These are phyloP conservation scores for Hydrolagus colliei DNA, from an alignment of 2,797 vertebrate species.

Conservation along the genomic window DNA sequence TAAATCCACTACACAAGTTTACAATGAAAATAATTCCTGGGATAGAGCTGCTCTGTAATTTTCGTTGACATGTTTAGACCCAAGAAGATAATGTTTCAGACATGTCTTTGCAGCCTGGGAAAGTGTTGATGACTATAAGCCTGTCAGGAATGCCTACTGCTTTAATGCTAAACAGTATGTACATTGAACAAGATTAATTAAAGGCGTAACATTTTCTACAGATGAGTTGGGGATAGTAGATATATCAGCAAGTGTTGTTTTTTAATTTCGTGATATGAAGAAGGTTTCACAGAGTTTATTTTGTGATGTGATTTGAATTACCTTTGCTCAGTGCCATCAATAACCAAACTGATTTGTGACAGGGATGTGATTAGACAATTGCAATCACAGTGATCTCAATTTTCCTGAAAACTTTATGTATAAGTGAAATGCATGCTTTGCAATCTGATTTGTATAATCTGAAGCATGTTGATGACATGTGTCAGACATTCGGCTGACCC, in stretches of 20 bases:
- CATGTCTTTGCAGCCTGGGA: conserved; percentile 41
- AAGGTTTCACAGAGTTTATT: conserved; percentile 57
- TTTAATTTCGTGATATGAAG: conserved; percentile 53
- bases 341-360: conserved; percentile 36
- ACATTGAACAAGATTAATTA: conserved; percentile 53
- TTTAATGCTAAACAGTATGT: conserved; percentile 40
- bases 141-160: conserved; percentile 53
- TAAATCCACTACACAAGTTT: conserved; percentile 40
- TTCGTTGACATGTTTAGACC: conserved; percentile 42
- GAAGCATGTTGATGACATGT: too few relatives aligned
- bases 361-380: too few relatives aligned
- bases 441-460: too few relatives aligned
- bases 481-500: too few relatives aligned
- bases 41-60: conserved; percentile 37
- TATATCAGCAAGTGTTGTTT: conserved; percentile 62
- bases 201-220: conserved; percentile 65
- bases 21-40: conserved; percentile 32
- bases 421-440: too few relatives aligned
- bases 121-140: conserved; percentile 52
- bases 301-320: conserved; percentile 65
- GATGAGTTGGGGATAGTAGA: conserved; percentile 56
- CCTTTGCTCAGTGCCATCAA: conserved; percentile 50
- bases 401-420: too few relatives aligned
- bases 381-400: too few relatives aligned
- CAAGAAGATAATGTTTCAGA: conserved; percentile 37